A percentile compares a stretch with the other conserved stretches of the same genome.
phyloP scores from a whole-genome alignment of 2,113 vertebrate genomes.

The Procavia capensis region DNA sequence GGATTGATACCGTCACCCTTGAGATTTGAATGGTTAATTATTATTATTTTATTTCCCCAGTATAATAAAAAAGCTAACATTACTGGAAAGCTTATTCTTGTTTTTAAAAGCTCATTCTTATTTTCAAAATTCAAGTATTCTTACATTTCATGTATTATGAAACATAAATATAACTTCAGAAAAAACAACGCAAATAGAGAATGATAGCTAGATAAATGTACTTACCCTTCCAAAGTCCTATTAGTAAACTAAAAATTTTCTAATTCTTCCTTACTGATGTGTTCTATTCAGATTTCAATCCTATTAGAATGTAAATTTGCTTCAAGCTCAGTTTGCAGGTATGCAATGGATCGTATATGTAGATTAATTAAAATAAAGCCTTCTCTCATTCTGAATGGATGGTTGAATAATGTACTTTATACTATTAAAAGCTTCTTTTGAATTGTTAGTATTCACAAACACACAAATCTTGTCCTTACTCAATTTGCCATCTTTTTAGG shows the following conservation, averaged over 20 bases:
- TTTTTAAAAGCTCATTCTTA: background rate
- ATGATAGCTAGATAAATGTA: background rate
- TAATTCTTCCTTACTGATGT: background rate
- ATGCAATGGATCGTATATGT: background rate
- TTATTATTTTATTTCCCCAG: constrained; percentile 25
- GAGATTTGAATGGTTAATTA: background rate
- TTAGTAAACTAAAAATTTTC: background rate
- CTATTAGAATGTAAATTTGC: background rate
- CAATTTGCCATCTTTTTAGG: background rate
- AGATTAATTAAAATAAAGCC: background rate
- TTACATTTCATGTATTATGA: background rate
- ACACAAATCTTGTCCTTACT: background rate
- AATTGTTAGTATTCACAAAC: background rate
- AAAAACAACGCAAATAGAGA: background rate
- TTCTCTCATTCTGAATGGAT: background rate
- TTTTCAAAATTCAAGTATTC: constrained; percentile 23
- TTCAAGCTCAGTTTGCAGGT: background rate
- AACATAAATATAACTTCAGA: background rate
- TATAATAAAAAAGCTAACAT: background rate
- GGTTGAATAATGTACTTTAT: background rate
- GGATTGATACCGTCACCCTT: background rate
- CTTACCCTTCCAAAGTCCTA: rapidly evolving
- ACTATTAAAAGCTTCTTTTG: background rate
- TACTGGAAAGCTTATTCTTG: background rate
- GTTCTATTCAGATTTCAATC: background rate